Evolutionary conservation across 2,888 invertebrate genomes (phyloP), one percentile per base, ranked within the genome.

Genomic region (Caenorhabditis imperialis): DNA sequence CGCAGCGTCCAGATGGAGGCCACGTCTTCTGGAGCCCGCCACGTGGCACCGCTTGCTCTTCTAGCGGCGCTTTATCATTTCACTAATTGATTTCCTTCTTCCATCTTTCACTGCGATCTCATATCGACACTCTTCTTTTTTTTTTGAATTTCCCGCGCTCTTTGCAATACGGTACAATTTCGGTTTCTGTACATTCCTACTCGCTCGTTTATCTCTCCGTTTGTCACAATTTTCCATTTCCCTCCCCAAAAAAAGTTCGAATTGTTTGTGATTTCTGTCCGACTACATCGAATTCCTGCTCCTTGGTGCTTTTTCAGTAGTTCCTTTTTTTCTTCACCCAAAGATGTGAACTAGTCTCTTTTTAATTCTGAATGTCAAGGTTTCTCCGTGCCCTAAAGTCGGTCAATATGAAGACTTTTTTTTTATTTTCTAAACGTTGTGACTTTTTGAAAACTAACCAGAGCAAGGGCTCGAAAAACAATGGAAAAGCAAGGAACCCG

Each of bases 171-270:
- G 67, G 67, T 67, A 67, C 67, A 57, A 67, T 57, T 67, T 67
- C 67, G 67, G 67, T 67, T 67, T 67, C 57, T 67, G 67, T 57
- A 67, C 67, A 67, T 67, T 67, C 67, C 67, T 54, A 35, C 33
- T 44, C 22, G 5, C 14, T 44, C 10, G 22, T 44, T 20, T 23
- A 7, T 44, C 42, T 42, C 42, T 18, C 16, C 16, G 2, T 44
- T 23, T 23, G 22, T 23, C 44, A 30, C 10, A 6, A 7, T 10
- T 30, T 10, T 30, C 30, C 10, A 30, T 30, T 10, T 30, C 30
- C n/a, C n/a, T n/a, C n/a, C n/a, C n/a, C n/a, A n/a, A n/a, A n/a
- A n/a, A n/a, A n/a, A n/a, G n/a, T n/a, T n/a, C n/a, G n/a, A n/a
- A n/a, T n/a, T n/a, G n/a, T n/a, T n/a, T n/a, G n/a, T n/a, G n/a